Conservation (phyloP, 2,113 vertebrate genomes). For the Todiramphus saurophagus region DNA sequence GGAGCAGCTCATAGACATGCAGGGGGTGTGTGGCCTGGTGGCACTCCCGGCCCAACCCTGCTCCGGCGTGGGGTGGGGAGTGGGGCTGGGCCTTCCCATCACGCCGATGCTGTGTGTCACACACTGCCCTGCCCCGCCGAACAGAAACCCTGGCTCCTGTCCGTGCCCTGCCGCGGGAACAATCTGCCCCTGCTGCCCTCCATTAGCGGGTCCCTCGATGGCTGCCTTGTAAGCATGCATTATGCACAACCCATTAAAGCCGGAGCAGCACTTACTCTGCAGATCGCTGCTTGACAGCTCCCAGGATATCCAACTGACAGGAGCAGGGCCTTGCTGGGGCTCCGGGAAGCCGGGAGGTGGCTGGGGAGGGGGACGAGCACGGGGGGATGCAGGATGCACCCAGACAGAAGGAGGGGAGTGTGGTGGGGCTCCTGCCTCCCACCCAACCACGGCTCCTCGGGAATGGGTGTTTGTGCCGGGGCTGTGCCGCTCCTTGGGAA, state of each 20-base stretch:
- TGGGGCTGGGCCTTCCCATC: rapidly evolving
- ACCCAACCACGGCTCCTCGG: rapidly evolving
- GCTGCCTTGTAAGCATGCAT: neutral
- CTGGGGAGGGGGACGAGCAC: rapidly evolving
- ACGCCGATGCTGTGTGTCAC: neutral
- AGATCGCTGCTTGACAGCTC: neutral
- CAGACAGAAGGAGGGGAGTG: rapidly evolving
- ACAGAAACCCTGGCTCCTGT: rapidly evolving
- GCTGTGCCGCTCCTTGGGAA: neutral
- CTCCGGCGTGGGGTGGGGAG: neutral
- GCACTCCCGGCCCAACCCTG: neutral
- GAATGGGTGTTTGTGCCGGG: neutral
- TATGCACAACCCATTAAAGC: neutral
- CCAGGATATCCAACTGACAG: neutral
- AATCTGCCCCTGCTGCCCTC: neutral
- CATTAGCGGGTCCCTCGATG: neutral
- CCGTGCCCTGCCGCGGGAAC: neutral
- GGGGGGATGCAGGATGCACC: neutral
- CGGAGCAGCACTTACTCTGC: neutral
- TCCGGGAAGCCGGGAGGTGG: neutral
- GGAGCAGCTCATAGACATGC: rapidly evolving
- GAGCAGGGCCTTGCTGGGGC: neutral
- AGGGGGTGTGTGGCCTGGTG: neutral
- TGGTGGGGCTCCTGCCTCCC: neutral
- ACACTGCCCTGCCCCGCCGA: rapidly evolving